A percentile compares a stretch with the other conserved stretches of the same genome.
These are phyloP conservation scores for Rhagium mordax DNA, from an alignment of 2,888 invertebrate species.

Conservation along the genomic window DNA sequence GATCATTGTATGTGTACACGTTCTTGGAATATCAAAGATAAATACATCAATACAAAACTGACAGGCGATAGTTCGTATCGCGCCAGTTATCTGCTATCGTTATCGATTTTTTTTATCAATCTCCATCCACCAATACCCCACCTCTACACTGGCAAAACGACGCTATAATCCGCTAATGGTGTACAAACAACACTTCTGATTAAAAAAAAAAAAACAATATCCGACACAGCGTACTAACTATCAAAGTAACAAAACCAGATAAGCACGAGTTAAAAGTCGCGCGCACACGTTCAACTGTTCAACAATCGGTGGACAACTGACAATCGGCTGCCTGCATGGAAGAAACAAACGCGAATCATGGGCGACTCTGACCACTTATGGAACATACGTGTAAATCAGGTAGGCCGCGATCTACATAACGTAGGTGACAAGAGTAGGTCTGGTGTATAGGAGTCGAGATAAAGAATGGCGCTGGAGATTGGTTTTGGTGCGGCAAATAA, in stretches of 20 bases:
- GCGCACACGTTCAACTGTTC: conserved; percentile 55
- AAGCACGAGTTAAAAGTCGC: conserved; percentile 38
- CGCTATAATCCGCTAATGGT: conserved; percentile 25
- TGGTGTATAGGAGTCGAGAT: conserved; percentile 1
- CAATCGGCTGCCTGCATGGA: conserved; percentile 53
- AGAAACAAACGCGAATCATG: conserved; percentile 55
- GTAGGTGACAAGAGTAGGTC: conserved; percentile 44
- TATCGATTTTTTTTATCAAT: conserved; percentile 7
- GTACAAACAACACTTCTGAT: conserved; percentile 25
- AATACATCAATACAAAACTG: background rate
- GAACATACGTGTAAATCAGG: conserved; percentile 56
- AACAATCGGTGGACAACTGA: conserved; percentile 63
- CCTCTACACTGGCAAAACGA: background rate
- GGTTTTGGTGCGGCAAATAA: background rate
- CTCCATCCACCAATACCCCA: background rate
- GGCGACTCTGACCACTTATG: conserved; percentile 60
- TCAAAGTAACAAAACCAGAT: conserved; percentile 12
- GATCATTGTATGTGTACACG: too few species aligned
- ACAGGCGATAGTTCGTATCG: too few species aligned
- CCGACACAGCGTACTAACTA: conserved; percentile 12
- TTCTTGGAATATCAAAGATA: too few species aligned
- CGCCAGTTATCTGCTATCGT: background rate
- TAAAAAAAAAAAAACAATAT: conserved; percentile 26
- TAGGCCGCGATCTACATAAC: conserved; percentile 54
- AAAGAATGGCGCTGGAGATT: conserved; percentile 22